Percentiles rank a stretch among this genome's conserved stretches.
phyloP scores from a whole-genome alignment of 1,140 invertebrate genomes.

The Saccostrea cuccullata region DNA sequence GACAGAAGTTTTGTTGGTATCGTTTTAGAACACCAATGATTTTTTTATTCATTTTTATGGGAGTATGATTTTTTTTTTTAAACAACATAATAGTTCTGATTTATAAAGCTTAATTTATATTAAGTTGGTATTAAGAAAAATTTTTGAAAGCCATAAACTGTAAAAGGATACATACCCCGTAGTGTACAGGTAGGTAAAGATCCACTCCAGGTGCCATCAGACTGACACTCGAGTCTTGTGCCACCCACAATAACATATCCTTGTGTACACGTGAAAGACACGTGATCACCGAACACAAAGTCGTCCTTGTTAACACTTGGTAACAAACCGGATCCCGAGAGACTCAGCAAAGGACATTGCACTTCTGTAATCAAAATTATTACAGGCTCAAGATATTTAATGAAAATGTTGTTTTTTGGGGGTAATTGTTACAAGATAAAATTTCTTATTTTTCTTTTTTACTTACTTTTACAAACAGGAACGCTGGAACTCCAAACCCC shows the following conservation, averaged over 20 bases:
- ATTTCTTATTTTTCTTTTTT: no score
- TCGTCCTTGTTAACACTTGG: conserved; percentile 21
- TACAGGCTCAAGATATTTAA: not conserved
- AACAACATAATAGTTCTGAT: no score
- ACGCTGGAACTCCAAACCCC: conserved; percentile 92
- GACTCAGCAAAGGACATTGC: not conserved
- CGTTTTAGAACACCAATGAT: no score
- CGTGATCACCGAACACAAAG: conserved; percentile 16
- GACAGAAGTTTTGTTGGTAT: conserved; percentile 46
- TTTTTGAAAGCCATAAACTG: not conserved
- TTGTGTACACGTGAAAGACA: conserved; percentile 42
- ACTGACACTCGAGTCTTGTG: conserved; percentile 44
- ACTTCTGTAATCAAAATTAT: not conserved
- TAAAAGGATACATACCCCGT: conserved; percentile 32
- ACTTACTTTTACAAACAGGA: conserved; percentile 85
- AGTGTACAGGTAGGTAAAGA: conserved; percentile 44
- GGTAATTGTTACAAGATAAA: no score
- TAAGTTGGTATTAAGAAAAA: no score
- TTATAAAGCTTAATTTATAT: no score
- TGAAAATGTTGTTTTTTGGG: no score
- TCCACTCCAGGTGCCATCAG: conserved; percentile 58
- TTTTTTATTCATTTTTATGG: no score
- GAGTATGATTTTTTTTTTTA: no score
- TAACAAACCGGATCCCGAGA: not conserved
- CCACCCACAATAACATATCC: conserved; percentile 60